phyloP scores from a whole-genome alignment of 2,888 invertebrate species.

The Allophyes oxyacanthae region DNA sequence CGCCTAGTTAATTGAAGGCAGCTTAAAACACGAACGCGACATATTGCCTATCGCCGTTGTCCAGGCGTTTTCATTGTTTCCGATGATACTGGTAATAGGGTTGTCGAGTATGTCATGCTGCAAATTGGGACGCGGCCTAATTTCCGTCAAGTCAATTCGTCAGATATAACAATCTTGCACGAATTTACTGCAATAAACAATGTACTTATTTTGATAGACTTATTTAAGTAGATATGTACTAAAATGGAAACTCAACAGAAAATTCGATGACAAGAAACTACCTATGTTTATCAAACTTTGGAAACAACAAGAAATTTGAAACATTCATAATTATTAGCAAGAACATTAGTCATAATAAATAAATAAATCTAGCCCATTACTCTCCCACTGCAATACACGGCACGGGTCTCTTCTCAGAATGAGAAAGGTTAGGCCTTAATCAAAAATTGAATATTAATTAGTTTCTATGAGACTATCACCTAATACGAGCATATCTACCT shows the following conservation, averaged over 20 bases:
- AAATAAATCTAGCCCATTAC: no score
- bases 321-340: no score
- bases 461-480: no score
- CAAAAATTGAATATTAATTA: no score
- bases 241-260: background rate
- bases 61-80: constrained; percentile 50
- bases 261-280: background rate
- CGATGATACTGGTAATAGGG: constrained; percentile 25
- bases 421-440: no score
- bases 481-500: no score
- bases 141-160: constrained; percentile 21
- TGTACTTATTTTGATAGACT: background rate
- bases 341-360: no score
- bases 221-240: background rate
- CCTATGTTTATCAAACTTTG: background rate
- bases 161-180: constrained; percentile 7
- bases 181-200: constrained; percentile 8
- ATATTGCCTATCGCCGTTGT: constrained; percentile 44
- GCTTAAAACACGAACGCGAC: constrained; percentile 18
- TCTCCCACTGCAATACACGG: no score
- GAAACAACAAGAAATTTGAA: no score
- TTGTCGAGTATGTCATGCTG: constrained; percentile 26
- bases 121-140: constrained; percentile 33
- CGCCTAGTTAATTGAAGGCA: constrained; percentile 40
- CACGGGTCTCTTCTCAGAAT: no score